phyloP scores from a whole-genome alignment of 2,113 vertebrate species.

The Platysteira castanea region DNA sequence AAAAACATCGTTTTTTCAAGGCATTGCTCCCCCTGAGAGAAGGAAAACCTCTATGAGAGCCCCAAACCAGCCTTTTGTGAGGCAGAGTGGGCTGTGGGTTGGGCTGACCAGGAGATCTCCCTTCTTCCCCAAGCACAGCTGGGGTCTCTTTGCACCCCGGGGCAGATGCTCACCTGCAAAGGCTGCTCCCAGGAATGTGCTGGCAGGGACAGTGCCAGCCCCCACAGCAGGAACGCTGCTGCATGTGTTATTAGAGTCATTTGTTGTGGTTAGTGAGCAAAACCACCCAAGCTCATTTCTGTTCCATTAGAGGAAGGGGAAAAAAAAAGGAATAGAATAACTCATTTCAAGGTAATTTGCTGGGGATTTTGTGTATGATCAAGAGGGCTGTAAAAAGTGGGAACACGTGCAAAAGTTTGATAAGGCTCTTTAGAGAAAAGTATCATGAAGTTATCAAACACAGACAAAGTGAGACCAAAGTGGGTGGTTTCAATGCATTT shows the following conservation, averaged over 20 bases:
- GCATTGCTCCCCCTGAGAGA: neutral
- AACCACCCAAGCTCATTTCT: neutral
- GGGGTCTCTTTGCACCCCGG: neutral
- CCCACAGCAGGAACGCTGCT: accelerated
- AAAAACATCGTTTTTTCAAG: accelerated
- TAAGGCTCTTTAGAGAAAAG: neutral
- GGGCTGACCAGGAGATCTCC: neutral
- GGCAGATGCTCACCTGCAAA: neutral
- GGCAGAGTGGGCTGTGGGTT: neutral
- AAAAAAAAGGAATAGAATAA: neutral
- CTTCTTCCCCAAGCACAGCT: neutral
- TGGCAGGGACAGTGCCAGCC: neutral
- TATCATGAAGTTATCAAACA: neutral
- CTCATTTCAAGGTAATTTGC: neutral
- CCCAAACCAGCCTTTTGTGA: neutral
- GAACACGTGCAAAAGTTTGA: neutral
- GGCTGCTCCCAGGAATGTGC: neutral
- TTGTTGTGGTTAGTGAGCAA: neutral
- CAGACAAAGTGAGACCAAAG: neutral
- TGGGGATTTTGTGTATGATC: neutral
- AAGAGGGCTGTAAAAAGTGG: neutral
- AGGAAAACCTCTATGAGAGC: neutral
- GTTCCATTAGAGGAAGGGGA: neutral
- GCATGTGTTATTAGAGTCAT: neutral
- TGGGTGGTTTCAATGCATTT: neutral